These are phyloP conservation scores for Chionomys nivalis DNA, from an alignment of 2,113 vertebrate species.

Conservation along the genomic window DNA sequence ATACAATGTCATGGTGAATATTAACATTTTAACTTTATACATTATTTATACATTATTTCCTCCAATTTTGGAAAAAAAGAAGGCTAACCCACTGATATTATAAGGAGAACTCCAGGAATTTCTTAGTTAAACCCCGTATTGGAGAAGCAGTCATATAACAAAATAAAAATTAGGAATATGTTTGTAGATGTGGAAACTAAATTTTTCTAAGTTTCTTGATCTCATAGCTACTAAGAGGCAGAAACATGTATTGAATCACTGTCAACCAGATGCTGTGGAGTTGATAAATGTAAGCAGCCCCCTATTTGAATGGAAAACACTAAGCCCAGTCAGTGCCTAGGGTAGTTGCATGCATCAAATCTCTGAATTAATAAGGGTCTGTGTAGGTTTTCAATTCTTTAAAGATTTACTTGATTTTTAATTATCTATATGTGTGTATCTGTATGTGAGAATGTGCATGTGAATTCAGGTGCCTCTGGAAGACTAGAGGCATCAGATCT, in stretches of 20 bases:
- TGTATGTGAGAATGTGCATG: neutral
- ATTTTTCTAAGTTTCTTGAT: neutral
- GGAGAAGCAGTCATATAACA: neutral
- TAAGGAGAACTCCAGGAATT: neutral
- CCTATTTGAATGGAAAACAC: neutral
- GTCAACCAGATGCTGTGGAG: neutral
- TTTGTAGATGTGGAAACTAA: neutral
- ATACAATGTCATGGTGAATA: neutral
- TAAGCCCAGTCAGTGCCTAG: neutral
- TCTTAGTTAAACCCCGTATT: neutral
- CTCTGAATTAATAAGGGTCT: neutral
- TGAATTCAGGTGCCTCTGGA: neutral
- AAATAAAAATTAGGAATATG: neutral
- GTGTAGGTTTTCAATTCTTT: neutral
- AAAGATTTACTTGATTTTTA: neutral
- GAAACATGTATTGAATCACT: neutral
- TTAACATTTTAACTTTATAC: neutral
- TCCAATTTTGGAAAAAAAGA: neutral
- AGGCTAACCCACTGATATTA: neutral
- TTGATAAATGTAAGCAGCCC: too few relatives aligned
- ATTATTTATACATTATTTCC: neutral
- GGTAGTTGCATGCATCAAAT: neutral
- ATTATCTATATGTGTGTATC: neutral
- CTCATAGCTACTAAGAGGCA: neutral
- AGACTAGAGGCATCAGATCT: neutral